Conservation (phyloP, 2,113 vertebrate genomes). For the Phrynosoma blainvillii region DNA sequence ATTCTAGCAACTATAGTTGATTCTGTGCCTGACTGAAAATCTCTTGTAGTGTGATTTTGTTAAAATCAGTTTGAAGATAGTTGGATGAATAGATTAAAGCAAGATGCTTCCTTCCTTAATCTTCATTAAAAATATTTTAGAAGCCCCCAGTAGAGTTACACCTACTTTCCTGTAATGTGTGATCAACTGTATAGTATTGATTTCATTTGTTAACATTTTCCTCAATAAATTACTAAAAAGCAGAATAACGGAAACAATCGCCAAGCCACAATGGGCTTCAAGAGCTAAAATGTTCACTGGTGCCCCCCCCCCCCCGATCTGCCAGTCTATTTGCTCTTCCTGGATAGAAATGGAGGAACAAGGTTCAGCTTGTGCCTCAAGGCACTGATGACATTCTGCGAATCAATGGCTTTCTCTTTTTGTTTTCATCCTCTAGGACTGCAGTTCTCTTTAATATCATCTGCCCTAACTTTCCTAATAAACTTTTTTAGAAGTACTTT, state of each 20-base stretch:
- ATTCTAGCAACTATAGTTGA: neutral
- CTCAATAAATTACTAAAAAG: neutral
- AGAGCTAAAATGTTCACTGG: neutral
- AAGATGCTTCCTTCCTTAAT: fast-evolving
- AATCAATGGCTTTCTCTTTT: neutral
- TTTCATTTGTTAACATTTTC: conserved; percentile 6
- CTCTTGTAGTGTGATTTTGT: neutral
- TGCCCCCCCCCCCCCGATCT: too few species aligned
- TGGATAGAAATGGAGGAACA: neutral
- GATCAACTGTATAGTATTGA: neutral
- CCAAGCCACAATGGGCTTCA: neutral
- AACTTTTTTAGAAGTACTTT: neutral
- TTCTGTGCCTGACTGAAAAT: conserved; percentile 1
- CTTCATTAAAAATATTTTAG: neutral
- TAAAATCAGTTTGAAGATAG: conserved; percentile 8
- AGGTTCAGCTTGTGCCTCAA: neutral
- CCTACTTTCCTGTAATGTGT: neutral
- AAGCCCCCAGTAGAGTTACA: neutral
- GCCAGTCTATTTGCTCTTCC: neutral
- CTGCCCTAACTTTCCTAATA: too few species aligned
- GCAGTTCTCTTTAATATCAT: neutral
- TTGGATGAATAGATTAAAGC: neutral
- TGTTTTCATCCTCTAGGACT: neutral
- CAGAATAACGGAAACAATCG: neutral
- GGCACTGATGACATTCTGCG: neutral